phyloP scores from a whole-genome alignment of 2,888 invertebrate species.

The Maniola hyperantus region DNA sequence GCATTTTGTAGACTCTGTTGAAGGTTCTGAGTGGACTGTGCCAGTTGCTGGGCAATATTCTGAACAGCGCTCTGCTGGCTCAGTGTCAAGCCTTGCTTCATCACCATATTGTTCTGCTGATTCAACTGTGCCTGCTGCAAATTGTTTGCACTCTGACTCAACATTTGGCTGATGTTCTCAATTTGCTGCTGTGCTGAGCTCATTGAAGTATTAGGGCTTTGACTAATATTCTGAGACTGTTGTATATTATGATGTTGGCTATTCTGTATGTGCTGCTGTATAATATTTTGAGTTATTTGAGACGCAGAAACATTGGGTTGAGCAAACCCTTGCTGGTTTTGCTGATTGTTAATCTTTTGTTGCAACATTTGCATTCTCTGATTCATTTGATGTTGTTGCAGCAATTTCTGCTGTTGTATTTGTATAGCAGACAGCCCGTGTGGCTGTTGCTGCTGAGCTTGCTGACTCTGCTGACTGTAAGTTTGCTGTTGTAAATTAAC shows the following conservation, averaged over 20 bases:
- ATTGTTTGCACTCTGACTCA: conserved; percentile 77
- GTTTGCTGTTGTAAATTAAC: conserved; percentile 68
- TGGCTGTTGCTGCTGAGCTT: conserved; percentile 55
- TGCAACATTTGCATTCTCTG: conserved; percentile 77
- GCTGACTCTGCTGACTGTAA: conserved; percentile 54
- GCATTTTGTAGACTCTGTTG: conserved; percentile 75
- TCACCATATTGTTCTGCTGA: conserved; percentile 72
- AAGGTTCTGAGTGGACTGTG: conserved; percentile 69
- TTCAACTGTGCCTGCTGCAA: conserved; percentile 72
- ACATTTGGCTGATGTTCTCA: conserved; percentile 83
- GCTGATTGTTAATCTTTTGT: conserved; percentile 46
- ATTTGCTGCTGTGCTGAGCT: conserved; percentile 84
- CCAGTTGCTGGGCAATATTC: conserved; percentile 75
- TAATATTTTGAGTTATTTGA: conserved; percentile 71
- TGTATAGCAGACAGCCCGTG: conserved; percentile 76
- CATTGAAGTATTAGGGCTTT: conserved; percentile 70
- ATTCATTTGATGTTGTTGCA: conserved; percentile 78
- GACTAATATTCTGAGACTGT: conserved; percentile 63
- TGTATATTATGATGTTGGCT: conserved; percentile 70
- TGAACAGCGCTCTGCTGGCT: conserved; percentile 76
- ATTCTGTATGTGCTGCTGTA: conserved; percentile 71
- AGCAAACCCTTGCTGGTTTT: conserved; percentile 59
- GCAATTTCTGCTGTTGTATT: conserved; percentile 79
- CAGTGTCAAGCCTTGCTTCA: conserved; percentile 71
- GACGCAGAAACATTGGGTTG: conserved; percentile 71